phyloP scores from a whole-genome alignment of 1,140 invertebrate genomes.

The Drosophila kurseongensis region DNA sequence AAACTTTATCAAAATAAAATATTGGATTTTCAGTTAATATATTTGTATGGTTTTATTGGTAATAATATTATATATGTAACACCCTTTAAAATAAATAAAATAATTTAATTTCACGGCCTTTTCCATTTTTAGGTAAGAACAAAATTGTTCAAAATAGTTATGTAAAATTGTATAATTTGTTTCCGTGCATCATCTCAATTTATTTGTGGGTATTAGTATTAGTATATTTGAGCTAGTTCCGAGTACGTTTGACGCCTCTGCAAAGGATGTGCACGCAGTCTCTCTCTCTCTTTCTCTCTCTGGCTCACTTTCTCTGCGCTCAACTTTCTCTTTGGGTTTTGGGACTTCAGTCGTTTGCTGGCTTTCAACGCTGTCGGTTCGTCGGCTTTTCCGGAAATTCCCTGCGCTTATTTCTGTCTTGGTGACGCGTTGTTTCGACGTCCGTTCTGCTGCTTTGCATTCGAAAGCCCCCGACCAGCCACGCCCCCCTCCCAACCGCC shows the following conservation, averaged over 20 bases:
- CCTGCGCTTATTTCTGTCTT: slow-evolving; percentile 12
- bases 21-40: neutral
- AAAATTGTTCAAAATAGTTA: no score
- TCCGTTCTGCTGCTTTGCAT: slow-evolving; percentile 41
- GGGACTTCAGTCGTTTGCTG: slow-evolving; percentile 68
- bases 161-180: neutral
- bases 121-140: no score
- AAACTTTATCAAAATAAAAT: slow-evolving; percentile 14
- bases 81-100: no score
- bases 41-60: no score
- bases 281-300: slow-evolving; percentile 4
- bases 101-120: no score
- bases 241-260: slow-evolving; percentile 29
- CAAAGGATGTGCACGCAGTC: slow-evolving; percentile 37
- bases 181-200: neutral
- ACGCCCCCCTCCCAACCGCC: neutral
- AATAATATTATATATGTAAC: no score
- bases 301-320: slow-evolving; percentile 1
- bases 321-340: slow-evolving; percentile 12
- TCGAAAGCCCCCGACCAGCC: slow-evolving; percentile 22
- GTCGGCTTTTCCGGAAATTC: slow-evolving; percentile 30
- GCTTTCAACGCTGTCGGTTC: slow-evolving; percentile 72
- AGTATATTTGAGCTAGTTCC: slow-evolving; percentile 39
- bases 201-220: neutral
- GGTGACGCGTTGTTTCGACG: slow-evolving; percentile 37